Percentiles rank a stretch among this genome's conserved stretches.
phyloP scores from a whole-genome alignment of 92 coral and sea anemone species.

The Metridium senile region DNA sequence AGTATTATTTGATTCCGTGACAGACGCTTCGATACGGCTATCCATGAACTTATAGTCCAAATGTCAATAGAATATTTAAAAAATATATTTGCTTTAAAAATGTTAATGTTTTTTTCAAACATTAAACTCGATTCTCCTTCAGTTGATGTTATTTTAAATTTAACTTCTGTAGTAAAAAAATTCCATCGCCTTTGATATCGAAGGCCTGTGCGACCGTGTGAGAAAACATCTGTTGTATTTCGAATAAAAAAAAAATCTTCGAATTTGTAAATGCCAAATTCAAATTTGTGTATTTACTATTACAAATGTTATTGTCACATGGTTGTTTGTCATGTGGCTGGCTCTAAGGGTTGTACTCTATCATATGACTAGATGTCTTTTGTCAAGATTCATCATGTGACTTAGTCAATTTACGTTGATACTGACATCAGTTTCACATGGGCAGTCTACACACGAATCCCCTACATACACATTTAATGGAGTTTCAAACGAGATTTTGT shows the following conservation, averaged over 20 bases:
- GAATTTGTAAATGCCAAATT: background rate
- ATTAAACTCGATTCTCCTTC: too few species aligned
- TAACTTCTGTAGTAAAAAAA: too few species aligned
- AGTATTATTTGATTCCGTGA: background rate
- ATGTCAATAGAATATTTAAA: too few species aligned
- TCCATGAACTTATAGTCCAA: background rate
- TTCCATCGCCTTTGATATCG: background rate
- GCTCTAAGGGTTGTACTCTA: background rate
- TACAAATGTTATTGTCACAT: constrained; percentile 38
- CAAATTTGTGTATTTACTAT: background rate
- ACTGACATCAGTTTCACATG: background rate
- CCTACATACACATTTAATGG: background rate
- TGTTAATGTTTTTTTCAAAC: too few species aligned
- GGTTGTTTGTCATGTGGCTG: constrained; percentile 39
- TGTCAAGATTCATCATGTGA: constrained; percentile 36
- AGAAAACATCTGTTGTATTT: background rate
- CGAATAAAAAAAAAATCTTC: background rate
- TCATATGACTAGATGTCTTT: constrained; percentile 8
- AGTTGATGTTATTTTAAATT: too few species aligned
- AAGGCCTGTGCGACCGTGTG: background rate
- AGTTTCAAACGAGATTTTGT: constrained; percentile 3
- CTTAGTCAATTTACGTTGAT: constrained; percentile 5
- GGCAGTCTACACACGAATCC: background rate
- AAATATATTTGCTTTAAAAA: too few species aligned
- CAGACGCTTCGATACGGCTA: background rate